Percentiles rank a stretch among this genome's conserved stretches.
phyloP scores from a whole-genome alignment of 1,140 invertebrate genomes.

The Tribolium madens region DNA sequence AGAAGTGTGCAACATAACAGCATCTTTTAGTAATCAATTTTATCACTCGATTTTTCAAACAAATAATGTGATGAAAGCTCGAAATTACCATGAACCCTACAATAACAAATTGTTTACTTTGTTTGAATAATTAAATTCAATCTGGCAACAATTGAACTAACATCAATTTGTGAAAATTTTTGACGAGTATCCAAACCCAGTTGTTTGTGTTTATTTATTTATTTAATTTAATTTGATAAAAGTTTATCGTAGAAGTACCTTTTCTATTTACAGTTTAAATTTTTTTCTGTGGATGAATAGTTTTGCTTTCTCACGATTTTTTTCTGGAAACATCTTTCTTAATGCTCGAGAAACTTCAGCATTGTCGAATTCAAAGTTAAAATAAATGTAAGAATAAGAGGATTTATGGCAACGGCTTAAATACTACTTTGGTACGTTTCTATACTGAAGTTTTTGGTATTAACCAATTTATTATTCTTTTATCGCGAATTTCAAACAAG shows the following conservation, averaged over 20 bases:
- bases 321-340: neutral
- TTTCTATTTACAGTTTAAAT: neutral
- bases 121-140: neutral
- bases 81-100: neutral
- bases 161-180: neutral
- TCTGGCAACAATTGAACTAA: neutral
- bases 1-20: no score
- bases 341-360: conserved; percentile 4
- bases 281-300: neutral
- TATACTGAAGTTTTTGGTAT: neutral
- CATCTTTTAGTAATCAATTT: no score
- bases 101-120: no score
- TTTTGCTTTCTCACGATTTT: conserved; percentile 1
- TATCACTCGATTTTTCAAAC: neutral
- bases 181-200: no score
- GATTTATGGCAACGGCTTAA: neutral
- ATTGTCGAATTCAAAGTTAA: conserved; percentile 6
- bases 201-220: no score
- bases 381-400: conserved; percentile 2
- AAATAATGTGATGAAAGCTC: neutral
- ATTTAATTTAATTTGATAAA: no score
- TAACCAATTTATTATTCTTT: neutral
- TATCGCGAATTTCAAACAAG: neutral
- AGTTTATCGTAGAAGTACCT: no score
- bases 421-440: neutral